Evolutionary conservation across 2,888 invertebrate species (phyloP), one percentile per base, ranked within the genome.

Genomic region (Drosophila quinaria): DNA sequence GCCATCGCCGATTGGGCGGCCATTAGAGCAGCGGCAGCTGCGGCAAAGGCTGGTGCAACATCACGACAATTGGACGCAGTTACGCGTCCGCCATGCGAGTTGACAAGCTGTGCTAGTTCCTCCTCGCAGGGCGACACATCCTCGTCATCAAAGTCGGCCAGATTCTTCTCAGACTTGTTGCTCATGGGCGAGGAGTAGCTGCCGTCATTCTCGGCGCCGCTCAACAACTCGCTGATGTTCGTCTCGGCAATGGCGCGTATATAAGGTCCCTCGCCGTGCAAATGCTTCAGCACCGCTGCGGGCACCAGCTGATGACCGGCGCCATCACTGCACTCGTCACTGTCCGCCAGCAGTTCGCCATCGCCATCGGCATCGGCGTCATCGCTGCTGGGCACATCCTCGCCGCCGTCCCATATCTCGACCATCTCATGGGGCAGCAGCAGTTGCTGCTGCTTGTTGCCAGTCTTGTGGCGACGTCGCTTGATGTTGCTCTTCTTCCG

Each of bases 101-200:
- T 96, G 0, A 96, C 96, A 47, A 97, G 93, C 81, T 97, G 95
- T 0, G 96, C 96, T 39, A 97, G 92, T 90, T 96, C 97, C 90
- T 97, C 97, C 89, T 97, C 97, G 90, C 97, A 97, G 1, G 96
- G 97, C 9, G 97, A 97, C 89, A 97, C 97, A 88, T 96, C 96
- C 3, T 98, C 98, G 5, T 98, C 98, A 89, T 98, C 98, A 89
- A 98, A 96, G 92, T 98, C 98, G 0, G 97, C 97, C 95, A 98
- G 96, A 92, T 98, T 98, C 81, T 98, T 97, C 87, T 98, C 98
- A 2, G 98, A 98, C 93, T 98, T 98, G 82, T 97, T 97, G 72
- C 97, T 98, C 94, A 97, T 95, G 35, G 97, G 95, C 0, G 98
- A 98, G n/a, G 98, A 98, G 82, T 97, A 97, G 89, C 97, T 97